Evolutionary conservation across 2,888 invertebrate species (phyloP), one percentile per base, ranked within the genome.

Genomic region (Oscheius sp.): DNA sequence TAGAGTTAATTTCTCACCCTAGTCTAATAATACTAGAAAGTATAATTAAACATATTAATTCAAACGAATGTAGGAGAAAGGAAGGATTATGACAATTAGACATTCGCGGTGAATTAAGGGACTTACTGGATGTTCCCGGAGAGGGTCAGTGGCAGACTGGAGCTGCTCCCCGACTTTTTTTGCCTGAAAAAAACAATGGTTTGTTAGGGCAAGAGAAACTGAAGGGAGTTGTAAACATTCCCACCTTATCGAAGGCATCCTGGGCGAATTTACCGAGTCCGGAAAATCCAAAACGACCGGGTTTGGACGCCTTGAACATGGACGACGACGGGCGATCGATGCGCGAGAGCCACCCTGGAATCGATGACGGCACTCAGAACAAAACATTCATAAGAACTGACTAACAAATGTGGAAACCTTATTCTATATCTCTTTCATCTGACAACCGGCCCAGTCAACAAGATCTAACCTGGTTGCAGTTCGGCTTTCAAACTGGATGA

Each of bases 151-250:
- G 50, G 83, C 85, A 42, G 81, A 72, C 74, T 79, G 79, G 62
- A 87, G 74, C 73, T 88, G 87, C 66, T 83, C 87, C 47, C 84
- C 78, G 48, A 87, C 88, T 68, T 86, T 82, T 76, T 85, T 85
- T 7, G 87, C 87, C 82, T 84, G 70, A 47, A 70, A 70, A 21
- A 29, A 48, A n/a, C 10, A 53, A 5, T 21, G 21, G n/a, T 57
- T 37, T 29, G 11, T 10, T 7, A 57, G 21, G 21, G 21, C 63
- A 35, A 68, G 10, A 53, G 42, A 55, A 10, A 68, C 11, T 29
- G 53, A 35, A 68, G 11, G 11, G 53, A 13, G 10, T 50, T 29
- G 7, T 9, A 53, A 50, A 29, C n/a, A 63, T 7, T 48, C 57
- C 9, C 21, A 84, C 83, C 79, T 83, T 83, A 71, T 84, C 83